These are phyloP conservation scores for Cyaniris semiargus DNA, from an alignment of 2,888 invertebrate species.

Conservation along the genomic window DNA sequence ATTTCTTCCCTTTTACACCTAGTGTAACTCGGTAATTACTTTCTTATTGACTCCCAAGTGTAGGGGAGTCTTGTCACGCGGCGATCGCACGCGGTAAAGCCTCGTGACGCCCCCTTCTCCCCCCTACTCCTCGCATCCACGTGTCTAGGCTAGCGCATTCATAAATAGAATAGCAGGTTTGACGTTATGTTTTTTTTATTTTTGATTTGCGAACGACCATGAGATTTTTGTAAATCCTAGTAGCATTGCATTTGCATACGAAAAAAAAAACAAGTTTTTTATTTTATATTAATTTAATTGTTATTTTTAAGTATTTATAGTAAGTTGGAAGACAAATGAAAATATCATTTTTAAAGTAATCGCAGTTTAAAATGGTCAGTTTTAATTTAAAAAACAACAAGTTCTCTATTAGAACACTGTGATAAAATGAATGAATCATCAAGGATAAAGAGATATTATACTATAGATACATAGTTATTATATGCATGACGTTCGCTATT, in stretches of 20 bases:
- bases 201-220: not conserved
- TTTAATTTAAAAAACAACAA: not conserved
- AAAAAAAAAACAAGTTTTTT: not conserved
- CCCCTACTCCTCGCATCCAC: slow-evolving; percentile 21
- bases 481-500: not conserved
- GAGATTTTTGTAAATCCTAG: not conserved
- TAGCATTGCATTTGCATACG: not conserved
- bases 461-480: not conserved
- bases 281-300: not conserved
- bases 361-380: not conserved
- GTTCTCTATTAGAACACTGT: not conserved
- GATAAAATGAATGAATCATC: slow-evolving; percentile 19
- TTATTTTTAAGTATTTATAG: not conserved
- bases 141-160: slow-evolving; percentile 21
- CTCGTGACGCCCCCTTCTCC: slow-evolving; percentile 38
- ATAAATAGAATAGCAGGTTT: slow-evolving; percentile 26
- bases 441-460: slow-evolving; percentile 5
- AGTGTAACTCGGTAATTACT: not conserved
- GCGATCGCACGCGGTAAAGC: slow-evolving; percentile 39
- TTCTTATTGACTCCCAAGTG: slow-evolving; percentile 3
- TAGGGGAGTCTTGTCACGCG: slow-evolving; percentile 35
- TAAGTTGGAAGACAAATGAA: too few species aligned
- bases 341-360: not conserved
- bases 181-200: slow-evolving; percentile 1
- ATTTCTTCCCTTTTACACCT: not conserved